These are phyloP conservation scores for Oncorhynchus clarkii DNA, from an alignment of 2,113 vertebrate genomes.

Conservation along the genomic window DNA sequence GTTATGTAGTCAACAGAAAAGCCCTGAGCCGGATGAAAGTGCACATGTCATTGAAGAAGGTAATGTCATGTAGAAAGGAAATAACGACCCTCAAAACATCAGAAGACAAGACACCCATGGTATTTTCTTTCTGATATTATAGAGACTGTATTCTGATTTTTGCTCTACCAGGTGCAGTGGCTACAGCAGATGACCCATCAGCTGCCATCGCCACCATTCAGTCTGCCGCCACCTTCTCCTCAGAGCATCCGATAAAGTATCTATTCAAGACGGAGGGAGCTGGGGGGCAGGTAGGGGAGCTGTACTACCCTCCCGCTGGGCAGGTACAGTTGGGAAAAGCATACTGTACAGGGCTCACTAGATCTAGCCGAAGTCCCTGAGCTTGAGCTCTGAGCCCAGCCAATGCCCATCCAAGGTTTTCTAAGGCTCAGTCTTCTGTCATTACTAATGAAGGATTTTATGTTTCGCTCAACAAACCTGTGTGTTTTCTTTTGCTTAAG, in stretches of 20 bases:
- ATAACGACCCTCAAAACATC: background rate
- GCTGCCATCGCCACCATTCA: slow-evolving; percentile 90
- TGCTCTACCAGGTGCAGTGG: slow-evolving; percentile 58
- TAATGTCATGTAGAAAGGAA: slow-evolving; percentile 37
- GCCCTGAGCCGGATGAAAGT: slow-evolving; percentile 69
- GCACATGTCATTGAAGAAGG: slow-evolving; percentile 71
- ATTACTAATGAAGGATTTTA: background rate
- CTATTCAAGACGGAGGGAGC: slow-evolving; percentile 91
- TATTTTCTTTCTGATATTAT: too few relatives aligned
- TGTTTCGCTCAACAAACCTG: background rate
- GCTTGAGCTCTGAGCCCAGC: background rate
- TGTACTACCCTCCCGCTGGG: slow-evolving; percentile 35
- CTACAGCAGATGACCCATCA: slow-evolving; percentile 86
- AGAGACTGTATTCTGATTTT: background rate
- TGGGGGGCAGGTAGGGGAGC: slow-evolving; percentile 82
- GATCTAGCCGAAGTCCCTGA: background rate
- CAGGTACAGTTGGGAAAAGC: slow-evolving; percentile 34
- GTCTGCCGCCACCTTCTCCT: slow-evolving; percentile 84
- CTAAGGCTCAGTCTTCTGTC: background rate
- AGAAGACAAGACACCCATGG: too few relatives aligned
- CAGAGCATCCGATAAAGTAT: slow-evolving; percentile 89
- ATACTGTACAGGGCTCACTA: too few relatives aligned
- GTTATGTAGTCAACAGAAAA: slow-evolving; percentile 75
- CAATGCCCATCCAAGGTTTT: background rate
- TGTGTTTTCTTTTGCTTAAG: slow-evolving; percentile 52